These are phyloP conservation scores for Aelia acuminata DNA, from an alignment of 2,888 invertebrate species.

Conservation along the genomic window DNA sequence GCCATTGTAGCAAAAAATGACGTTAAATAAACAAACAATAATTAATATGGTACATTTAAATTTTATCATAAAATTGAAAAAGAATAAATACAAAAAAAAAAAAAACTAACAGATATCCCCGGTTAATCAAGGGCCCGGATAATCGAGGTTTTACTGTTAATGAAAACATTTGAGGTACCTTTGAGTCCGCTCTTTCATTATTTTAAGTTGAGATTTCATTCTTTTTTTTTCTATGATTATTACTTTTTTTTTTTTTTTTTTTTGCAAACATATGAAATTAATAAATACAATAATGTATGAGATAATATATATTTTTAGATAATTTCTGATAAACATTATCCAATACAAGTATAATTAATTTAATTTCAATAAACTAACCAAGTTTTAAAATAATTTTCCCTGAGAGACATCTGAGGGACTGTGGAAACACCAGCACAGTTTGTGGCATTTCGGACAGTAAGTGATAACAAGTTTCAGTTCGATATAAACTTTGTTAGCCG, in stretches of 20 bases:
- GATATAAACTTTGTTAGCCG: slow-evolving; percentile 35
- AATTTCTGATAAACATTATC: background rate
- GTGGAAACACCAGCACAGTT: slow-evolving; percentile 22
- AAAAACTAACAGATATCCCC: too few species aligned
- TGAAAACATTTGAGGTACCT: background rate
- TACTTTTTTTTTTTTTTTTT: too few species aligned
- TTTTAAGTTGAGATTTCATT: too few species aligned
- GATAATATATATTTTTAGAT: background rate
- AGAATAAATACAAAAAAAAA: too few species aligned
- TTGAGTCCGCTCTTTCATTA: background rate
- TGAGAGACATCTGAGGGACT: background rate
- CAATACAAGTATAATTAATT: background rate
- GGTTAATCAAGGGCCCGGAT: too few species aligned
- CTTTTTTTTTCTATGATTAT: background rate
- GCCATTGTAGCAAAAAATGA: too few species aligned
- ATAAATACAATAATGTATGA: background rate
- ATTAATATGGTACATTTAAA: too few species aligned
- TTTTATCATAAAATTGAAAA: too few species aligned
- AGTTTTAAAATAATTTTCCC: slow-evolving; percentile 1
- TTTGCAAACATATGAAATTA: too few species aligned
- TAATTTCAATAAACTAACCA: background rate
- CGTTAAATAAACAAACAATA: too few species aligned
- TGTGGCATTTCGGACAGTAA: slow-evolving; percentile 23
- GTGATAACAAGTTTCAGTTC: slow-evolving; percentile 46
- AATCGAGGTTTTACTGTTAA: too few species aligned